Evolutionary conservation across 2,888 invertebrate species (phyloP).

Genomic region (Agriopis marginaria): DNA sequence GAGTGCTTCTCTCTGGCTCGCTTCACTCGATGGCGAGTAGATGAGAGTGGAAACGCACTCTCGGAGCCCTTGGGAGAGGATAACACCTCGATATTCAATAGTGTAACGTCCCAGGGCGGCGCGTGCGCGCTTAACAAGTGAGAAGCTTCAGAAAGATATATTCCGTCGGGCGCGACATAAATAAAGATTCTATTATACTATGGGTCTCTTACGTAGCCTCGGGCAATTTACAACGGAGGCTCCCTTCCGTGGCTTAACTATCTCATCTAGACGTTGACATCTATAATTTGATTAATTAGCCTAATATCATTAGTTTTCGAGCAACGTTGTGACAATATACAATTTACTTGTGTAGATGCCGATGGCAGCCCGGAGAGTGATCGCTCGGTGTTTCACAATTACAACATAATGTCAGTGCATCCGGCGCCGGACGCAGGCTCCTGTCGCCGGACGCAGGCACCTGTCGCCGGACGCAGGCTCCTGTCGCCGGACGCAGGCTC

Average conservation of each 20-base stretch:
- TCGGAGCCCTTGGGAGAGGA: slow-evolving; percentile 59
- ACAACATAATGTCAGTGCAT: slow-evolving; percentile 64
- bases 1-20: neutral
- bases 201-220: slow-evolving; percentile 70
- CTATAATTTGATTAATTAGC: slow-evolving; percentile 66
- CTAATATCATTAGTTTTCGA: slow-evolving; percentile 61
- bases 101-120: slow-evolving; percentile 70
- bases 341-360: slow-evolving; percentile 46
- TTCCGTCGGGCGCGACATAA: slow-evolving; percentile 71
- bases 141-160: slow-evolving; percentile 79
- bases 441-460: slow-evolving; percentile 60
- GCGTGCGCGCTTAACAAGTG: slow-evolving; percentile 72
- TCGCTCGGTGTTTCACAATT: slow-evolving; percentile 60
- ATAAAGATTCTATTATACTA: slow-evolving; percentile 73
- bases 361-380: slow-evolving; percentile 59
- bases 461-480: slow-evolving; percentile 44
- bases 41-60: slow-evolving; percentile 70
- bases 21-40: slow-evolving; percentile 62
- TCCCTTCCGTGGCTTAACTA: slow-evolving; percentile 52
- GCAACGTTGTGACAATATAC: slow-evolving; percentile 65
- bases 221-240: slow-evolving; percentile 66
- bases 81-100: slow-evolving; percentile 61
- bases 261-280: slow-evolving; percentile 64
- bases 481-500: slow-evolving; percentile 60
- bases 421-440: too few relatives aligned